phyloP scores from a whole-genome alignment of 2,113 vertebrate genomes.

The Hydropotes inermis region DNA sequence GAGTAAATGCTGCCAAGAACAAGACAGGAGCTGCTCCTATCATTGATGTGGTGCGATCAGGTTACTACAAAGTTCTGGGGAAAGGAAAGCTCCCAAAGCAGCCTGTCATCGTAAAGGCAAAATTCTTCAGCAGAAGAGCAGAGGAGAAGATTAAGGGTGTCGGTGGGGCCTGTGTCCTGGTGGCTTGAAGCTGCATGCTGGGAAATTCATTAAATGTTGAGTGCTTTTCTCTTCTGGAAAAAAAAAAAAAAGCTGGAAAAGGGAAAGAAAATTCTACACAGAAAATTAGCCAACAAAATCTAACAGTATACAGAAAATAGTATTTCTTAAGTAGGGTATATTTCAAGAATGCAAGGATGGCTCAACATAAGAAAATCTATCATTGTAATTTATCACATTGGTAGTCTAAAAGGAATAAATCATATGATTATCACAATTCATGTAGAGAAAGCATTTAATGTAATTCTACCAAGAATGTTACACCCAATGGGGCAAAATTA shows the following conservation, averaged over 20 bases:
- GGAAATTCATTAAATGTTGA: slow-evolving; percentile 58
- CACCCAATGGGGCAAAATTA: not conserved
- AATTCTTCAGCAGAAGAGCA: slow-evolving; percentile 90
- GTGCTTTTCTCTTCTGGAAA: slow-evolving; percentile 27
- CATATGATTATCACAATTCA: not conserved
- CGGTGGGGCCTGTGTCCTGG: slow-evolving; percentile 86
- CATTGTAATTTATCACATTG: not conserved
- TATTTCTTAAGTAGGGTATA: not conserved
- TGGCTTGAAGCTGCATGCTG: slow-evolving; percentile 77
- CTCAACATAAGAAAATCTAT: not conserved
- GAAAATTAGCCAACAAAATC: not conserved
- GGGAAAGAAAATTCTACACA: not conserved
- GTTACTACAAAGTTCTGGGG: no score
- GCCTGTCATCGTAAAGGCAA: slow-evolving; percentile 93
- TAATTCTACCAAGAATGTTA: not conserved
- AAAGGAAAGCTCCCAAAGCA: slow-evolving; percentile 93
- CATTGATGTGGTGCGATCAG: no score
- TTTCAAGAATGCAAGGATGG: not conserved
- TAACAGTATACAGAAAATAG: not conserved
- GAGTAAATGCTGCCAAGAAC: no score
- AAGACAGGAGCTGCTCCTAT: no score
- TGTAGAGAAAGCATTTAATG: not conserved
- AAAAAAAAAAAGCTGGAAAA: not conserved
- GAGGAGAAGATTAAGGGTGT: slow-evolving; percentile 91
- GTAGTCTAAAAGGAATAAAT: not conserved